Conservation (phyloP, 2,113 vertebrate genomes). For the Entelurus aequoreus region DNA sequence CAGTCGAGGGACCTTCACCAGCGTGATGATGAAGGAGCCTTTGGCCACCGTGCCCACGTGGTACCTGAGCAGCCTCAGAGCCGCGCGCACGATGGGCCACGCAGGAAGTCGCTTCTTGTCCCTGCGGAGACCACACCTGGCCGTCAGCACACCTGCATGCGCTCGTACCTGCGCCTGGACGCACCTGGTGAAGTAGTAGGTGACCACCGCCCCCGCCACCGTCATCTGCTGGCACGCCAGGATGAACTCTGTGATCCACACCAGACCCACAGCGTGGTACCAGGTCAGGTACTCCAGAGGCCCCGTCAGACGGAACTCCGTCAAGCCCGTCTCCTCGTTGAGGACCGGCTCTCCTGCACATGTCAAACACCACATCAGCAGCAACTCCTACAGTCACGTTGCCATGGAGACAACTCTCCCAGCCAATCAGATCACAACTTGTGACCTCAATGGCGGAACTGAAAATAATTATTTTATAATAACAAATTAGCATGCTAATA, state of each 20-base stretch:
- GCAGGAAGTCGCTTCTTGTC: conserved; percentile 90
- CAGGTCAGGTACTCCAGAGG: conserved; percentile 92
- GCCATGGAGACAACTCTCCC: no score
- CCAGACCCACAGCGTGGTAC: conserved; percentile 91
- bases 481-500: no score
- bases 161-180: no score
- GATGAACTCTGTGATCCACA: conserved; percentile 98
- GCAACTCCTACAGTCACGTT: background rate
- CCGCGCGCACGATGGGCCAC: conserved; percentile 90
- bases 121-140: conserved; percentile 54
- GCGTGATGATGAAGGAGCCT: conserved; percentile 95
- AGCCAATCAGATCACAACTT: no score
- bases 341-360: conserved; percentile 78
- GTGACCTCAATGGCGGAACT: no score
- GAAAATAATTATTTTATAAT: no score
- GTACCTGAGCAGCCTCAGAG: conserved; percentile 86
- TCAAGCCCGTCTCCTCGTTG: conserved; percentile 82
- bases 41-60: conserved; percentile 96
- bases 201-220: conserved; percentile 94
- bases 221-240: conserved; percentile 98
- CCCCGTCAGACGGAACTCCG: conserved; percentile 84
- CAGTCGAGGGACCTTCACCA: conserved; percentile 94
- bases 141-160: no score
- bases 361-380: background rate
- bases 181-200: conserved; percentile 96